phyloP scores from a whole-genome alignment of 2,888 invertebrate species.

The Plagiodera versicolora region DNA sequence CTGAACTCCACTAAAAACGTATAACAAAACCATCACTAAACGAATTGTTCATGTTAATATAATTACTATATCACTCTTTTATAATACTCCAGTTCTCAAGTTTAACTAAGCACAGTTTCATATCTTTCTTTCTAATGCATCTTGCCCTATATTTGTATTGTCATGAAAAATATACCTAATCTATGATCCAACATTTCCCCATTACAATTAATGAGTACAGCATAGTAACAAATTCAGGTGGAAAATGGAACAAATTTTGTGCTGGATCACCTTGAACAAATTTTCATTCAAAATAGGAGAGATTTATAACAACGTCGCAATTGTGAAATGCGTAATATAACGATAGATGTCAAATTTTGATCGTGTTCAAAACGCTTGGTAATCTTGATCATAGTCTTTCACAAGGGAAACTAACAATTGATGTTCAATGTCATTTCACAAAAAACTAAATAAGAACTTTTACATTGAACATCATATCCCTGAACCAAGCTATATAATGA shows the following conservation, averaged over 20 bases:
- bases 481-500: not conserved
- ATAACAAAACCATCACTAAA: conserved; percentile 42
- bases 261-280: conserved; percentile 1
- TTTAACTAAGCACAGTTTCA: conserved; percentile 36
- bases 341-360: too few relatives aligned
- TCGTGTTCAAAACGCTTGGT: too few relatives aligned
- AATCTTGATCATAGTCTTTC: too few relatives aligned
- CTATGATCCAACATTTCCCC: conserved; percentile 30
- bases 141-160: conserved; percentile 47
- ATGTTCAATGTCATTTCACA: too few relatives aligned
- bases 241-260: conserved; percentile 13
- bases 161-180: conserved; percentile 45
- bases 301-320: not conserved
- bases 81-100: conserved; percentile 41
- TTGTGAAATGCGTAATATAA: not conserved
- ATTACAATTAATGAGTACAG: conserved; percentile 34
- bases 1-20: conserved; percentile 32
- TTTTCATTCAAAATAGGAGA: not conserved
- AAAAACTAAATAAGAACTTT: not conserved
- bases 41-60: conserved; percentile 45
- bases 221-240: conserved; percentile 29
- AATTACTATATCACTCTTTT: conserved; percentile 46
- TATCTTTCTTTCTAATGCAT: conserved; percentile 38
- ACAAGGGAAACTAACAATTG: too few relatives aligned
- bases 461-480: not conserved